Evolutionary conservation across 2,113 vertebrate genomes (phyloP).

Genomic region (Limanda limanda): DNA sequence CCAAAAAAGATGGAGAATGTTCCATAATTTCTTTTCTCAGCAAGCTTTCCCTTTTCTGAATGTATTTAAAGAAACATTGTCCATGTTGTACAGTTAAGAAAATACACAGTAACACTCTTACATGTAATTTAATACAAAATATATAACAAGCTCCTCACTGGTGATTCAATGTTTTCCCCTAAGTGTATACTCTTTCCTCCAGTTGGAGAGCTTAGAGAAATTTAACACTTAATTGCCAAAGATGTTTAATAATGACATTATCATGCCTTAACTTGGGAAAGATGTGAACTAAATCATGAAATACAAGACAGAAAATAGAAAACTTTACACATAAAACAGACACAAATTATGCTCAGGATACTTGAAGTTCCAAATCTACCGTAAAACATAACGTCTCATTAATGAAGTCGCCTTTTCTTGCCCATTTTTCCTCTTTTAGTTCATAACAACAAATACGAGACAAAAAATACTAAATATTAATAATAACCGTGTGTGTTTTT

Average conservation of each 20-base stretch:
- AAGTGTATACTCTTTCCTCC: constrained; percentile 33
- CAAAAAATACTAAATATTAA: constrained; percentile 3
- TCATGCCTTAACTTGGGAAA: neutral
- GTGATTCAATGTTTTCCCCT: constrained; percentile 32
- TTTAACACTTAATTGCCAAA: constrained; percentile 15
- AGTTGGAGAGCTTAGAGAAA: constrained; percentile 10
- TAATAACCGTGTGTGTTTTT: constrained; percentile 21
- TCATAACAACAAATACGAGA: constrained; percentile 6
- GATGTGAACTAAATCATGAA: constrained; percentile 3
- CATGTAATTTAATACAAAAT: constrained; percentile 47
- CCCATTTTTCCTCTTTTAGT: constrained; percentile 60
- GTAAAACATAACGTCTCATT: constrained; percentile 77
- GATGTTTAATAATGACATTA: constrained; percentile 14
- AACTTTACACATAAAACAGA: too few species aligned
- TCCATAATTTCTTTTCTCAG: constrained; percentile 22
- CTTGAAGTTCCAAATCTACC: constrained; percentile 68
- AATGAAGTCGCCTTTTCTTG: constrained; percentile 70
- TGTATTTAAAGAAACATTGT: constrained; percentile 29
- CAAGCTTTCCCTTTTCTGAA: constrained; percentile 16
- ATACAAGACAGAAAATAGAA: neutral
- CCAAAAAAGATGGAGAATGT: neutral
- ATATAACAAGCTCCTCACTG: constrained; percentile 32
- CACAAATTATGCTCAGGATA: constrained; percentile 35
- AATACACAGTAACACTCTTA: constrained; percentile 28
- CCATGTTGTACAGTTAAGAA: constrained; percentile 14